Conservation (phyloP, 2,113 vertebrate genomes). For the Pomatorhinus ruficollis region DNA sequence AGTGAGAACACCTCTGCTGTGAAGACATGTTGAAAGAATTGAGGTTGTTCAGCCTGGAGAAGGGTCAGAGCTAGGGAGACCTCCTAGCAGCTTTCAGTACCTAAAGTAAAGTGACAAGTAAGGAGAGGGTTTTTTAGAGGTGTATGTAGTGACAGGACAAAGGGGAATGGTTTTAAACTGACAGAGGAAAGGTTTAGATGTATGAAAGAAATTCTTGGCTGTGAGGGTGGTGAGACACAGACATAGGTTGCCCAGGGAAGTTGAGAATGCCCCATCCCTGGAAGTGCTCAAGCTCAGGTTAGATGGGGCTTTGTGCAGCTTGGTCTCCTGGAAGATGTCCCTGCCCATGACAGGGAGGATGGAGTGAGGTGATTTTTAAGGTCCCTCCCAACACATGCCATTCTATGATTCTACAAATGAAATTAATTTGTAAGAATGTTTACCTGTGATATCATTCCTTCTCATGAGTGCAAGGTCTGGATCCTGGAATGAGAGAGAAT, state of each 20-base stretch:
- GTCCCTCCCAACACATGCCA: not conserved
- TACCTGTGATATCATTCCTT: not conserved
- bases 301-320: not conserved
- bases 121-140: not conserved
- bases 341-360: not conserved
- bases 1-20: not conserved
- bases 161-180: not conserved
- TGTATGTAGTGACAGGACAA: not conserved
- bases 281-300: no score
- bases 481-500: not conserved
- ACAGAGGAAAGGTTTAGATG: not conserved
- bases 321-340: not conserved
- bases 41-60: not conserved
- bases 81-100: not conserved
- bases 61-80: not conserved
- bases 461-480: not conserved
- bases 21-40: not conserved
- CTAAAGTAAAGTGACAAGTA: not conserved
- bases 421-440: not conserved
- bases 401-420: not conserved
- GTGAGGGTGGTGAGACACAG: not conserved
- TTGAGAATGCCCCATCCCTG: not conserved
- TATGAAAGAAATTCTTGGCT: not conserved
- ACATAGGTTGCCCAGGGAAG: not conserved
- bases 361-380: not conserved